Evolutionary conservation across 1,140 invertebrate species (phyloP).

Genomic region (Campoletis sonorensis): DNA sequence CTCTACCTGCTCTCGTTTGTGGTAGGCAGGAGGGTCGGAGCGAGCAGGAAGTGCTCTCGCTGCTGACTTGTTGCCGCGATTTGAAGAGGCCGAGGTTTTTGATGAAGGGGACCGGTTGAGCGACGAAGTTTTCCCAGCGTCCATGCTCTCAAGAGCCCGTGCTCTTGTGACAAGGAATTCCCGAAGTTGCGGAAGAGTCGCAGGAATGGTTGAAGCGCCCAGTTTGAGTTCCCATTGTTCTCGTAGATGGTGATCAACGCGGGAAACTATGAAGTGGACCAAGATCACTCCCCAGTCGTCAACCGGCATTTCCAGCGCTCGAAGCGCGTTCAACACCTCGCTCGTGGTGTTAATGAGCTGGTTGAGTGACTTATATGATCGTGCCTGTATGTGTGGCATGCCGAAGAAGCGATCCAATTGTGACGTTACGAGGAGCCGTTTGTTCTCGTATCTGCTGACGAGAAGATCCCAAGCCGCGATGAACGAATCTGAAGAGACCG

Average conservation of each 20-base stretch:
- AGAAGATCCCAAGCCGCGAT: neutral
- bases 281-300: neutral
- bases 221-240: slow-evolving; percentile 1
- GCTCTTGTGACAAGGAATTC: neutral
- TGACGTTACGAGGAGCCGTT: neutral
- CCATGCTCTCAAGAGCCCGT: neutral
- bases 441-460: neutral
- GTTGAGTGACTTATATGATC: neutral
- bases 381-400: neutral
- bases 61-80: too few relatives aligned
- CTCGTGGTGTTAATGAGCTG: neutral
- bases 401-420: neutral
- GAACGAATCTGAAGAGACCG: neutral
- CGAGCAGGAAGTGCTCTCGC: too few relatives aligned
- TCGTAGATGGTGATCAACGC: slow-evolving; percentile 15
- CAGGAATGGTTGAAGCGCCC: neutral
- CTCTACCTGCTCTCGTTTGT: too few relatives aligned
- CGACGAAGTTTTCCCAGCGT: neutral
- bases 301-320: neutral
- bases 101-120: too few relatives aligned
- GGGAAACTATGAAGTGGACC: slow-evolving; percentile 26
- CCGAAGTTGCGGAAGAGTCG: neutral
- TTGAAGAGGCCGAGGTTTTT: neutral
- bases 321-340: neutral
- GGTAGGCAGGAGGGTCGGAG: too few relatives aligned